A percentile compares a stretch with the other conserved stretches of the same genome.
Evolutionary conservation across 37 sponge, comb jelly and placozoan species (phyloP).

Genomic region (Oscarella lobularis): DNA sequence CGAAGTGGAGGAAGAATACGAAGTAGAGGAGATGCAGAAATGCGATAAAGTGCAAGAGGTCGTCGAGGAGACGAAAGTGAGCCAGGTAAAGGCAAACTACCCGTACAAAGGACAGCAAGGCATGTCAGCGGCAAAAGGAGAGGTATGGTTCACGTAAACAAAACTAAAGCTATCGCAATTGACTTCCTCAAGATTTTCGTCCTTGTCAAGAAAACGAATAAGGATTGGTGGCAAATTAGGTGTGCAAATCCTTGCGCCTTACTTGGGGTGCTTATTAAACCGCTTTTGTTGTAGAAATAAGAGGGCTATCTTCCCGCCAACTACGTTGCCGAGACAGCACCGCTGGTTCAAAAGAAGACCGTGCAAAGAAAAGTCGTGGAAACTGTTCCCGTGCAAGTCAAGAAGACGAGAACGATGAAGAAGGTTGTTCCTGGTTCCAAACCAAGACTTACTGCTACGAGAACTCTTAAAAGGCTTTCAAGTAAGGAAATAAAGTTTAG

Average conservation of each 20-base stretch:
- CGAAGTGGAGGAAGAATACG: conserved; percentile 49
- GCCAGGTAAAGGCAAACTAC: conserved; percentile 57
- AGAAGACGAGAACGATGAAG: conserved; percentile 19
- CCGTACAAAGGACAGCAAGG: conserved; percentile 69
- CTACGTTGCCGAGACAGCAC: conserved; percentile 71
- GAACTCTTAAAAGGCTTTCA: conserved; percentile 4
- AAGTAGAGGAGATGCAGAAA: conserved; percentile 54
- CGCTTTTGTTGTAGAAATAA: too few species aligned
- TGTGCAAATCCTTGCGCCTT: too few species aligned
- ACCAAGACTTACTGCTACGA: background rate
- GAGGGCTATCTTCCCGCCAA: conserved; percentile 87
- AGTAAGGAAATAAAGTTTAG: background rate
- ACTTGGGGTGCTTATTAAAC: too few species aligned
- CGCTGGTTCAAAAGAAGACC: conserved; percentile 27
- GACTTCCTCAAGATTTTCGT: conserved; percentile 43
- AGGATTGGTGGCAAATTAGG: conserved; percentile 93
- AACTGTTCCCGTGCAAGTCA: conserved; percentile 45
- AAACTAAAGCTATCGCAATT: too few species aligned
- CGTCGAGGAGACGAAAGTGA: conserved; percentile 44
- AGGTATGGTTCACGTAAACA: conserved; percentile 25
- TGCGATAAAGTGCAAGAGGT: conserved; percentile 62
- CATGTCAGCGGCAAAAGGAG: conserved; percentile 75
- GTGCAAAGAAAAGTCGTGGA: conserved; percentile 49
- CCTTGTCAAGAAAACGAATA: conserved; percentile 57
- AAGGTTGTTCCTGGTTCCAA: background rate